Base-by-base conservation (phyloP, 1,140 invertebrate genomes). In the Sogatella furcifera region DNA sequence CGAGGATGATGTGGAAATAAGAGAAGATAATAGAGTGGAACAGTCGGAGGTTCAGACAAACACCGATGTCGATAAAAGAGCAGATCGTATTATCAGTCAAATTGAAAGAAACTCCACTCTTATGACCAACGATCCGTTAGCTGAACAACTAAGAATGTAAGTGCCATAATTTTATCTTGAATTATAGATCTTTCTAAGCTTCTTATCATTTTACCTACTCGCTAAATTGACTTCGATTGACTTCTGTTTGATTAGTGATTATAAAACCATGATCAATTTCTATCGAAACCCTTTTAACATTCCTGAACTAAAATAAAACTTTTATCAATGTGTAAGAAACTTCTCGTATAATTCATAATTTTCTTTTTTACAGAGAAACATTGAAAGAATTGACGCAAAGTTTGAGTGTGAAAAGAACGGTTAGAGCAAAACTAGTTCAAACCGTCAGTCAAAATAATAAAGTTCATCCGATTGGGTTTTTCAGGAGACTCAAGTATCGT, bases 41-140 rank as follows among this genome's bases (percentile, higher is more conserved):
- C 34, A 38, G 11, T 2, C 34, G 11, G 34, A 38, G 34, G 11
- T 13, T 4, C 34, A 38, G 11, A 9, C 34, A 2, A 3, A 38
- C 34, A 38, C 15, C 46, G 46, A 49, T 49, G 46, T 19, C 1
- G 46, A 49, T 38, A 38, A 49, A 17, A 17, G 21, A 49, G 46
- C 46, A 49, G 46, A 6, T 49, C 11, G 46, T 17, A 49, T 49
- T 49, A 49, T 49, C 21, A 49, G 46, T 22, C 46, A 49, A 49
- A 49, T 49, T 49, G 46, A 49, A 49, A 49, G 46, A 49, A 49
- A 49, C 21, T 49, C 46, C 15, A 49, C 46, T 49, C 21, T 49
- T 10, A 49, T 49, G 46, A 22, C 15, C 15, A 49, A 49, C 14
- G 46, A 49, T 11, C 46, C 46, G 14, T 22, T 49, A 10, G 46